A percentile compares a stretch with the other conserved stretches of the same genome.
Evolutionary conservation across 1,140 invertebrate genomes (phyloP).

Genomic region (Agraylea sexmaculata): DNA sequence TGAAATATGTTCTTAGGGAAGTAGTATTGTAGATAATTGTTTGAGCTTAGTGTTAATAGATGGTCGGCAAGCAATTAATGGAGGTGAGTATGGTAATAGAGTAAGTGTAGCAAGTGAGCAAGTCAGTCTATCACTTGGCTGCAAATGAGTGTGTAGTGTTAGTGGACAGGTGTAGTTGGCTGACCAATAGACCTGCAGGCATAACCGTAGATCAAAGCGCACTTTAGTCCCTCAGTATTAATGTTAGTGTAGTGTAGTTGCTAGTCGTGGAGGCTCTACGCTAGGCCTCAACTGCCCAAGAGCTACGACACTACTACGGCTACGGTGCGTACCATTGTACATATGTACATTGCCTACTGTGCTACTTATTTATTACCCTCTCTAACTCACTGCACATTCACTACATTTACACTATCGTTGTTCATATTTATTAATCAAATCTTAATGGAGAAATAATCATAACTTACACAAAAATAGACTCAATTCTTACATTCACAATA

Average conservation of each 20-base stretch:
- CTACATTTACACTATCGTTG: too few relatives aligned
- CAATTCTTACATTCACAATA: too few relatives aligned
- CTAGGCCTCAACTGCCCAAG: background rate
- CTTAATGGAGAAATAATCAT: too few relatives aligned
- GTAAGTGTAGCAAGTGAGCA: background rate
- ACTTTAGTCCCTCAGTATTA: slow-evolving; percentile 1
- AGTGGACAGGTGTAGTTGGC: background rate
- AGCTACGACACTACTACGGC: background rate
- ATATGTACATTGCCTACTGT: background rate
- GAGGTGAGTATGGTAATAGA: slow-evolving; percentile 4
- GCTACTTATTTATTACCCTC: slow-evolving; percentile 1
- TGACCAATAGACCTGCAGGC: too few relatives aligned
- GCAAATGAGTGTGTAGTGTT: slow-evolving; percentile 6
- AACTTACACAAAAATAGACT: too few relatives aligned
- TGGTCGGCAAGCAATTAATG: slow-evolving; percentile 12
- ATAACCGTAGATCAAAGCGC: slow-evolving; percentile 18
- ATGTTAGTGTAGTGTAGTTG: slow-evolving; percentile 12
- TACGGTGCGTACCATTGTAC: background rate
- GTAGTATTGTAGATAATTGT: too few relatives aligned
- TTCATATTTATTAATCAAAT: too few relatives aligned
- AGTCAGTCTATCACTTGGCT: background rate
- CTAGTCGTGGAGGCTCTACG: slow-evolving; percentile 10
- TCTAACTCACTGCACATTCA: too few relatives aligned
- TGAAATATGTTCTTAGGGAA: too few relatives aligned
- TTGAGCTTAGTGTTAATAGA: slow-evolving; percentile 17